phyloP scores from a whole-genome alignment of 2,888 invertebrate species.

The Miltochrista miniata region DNA sequence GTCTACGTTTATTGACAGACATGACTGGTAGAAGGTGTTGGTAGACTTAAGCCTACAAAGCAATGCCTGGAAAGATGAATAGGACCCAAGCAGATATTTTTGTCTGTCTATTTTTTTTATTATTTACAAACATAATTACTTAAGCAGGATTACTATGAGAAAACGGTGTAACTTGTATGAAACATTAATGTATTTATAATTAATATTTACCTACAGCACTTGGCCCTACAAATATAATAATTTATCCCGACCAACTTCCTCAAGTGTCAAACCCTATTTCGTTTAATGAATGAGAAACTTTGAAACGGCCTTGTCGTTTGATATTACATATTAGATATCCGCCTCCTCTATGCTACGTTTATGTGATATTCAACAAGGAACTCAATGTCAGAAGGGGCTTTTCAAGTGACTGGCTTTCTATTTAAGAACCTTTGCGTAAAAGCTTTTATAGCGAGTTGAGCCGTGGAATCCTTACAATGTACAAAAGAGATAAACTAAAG shows the following conservation, averaged over 20 bases:
- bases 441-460: not conserved
- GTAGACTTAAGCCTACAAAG: no score
- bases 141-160: no score
- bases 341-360: slow-evolving; percentile 15
- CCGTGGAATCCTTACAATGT: not conserved
- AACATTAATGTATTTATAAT: slow-evolving; percentile 30
- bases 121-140: no score
- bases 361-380: slow-evolving; percentile 14
- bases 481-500: not conserved
- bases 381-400: slow-evolving; percentile 6
- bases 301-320: slow-evolving; percentile 26
- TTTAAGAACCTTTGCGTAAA: not conserved
- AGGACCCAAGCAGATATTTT: no score
- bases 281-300: slow-evolving; percentile 49
- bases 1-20: no score
- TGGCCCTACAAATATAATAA: slow-evolving; percentile 39
- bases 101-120: no score
- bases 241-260: slow-evolving; percentile 45
- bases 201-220: slow-evolving; percentile 40
- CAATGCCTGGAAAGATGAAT: no score
- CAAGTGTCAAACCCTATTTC: slow-evolving; percentile 63
- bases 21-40: no score
- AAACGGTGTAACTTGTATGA: slow-evolving; percentile 5
- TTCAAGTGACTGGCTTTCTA: not conserved
- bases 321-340: slow-evolving; percentile 27